Percentiles rank a stretch among this genome's conserved stretches.
phyloP scores from a whole-genome alignment of 1,140 invertebrate genomes.

The Drosophila willistoni region DNA sequence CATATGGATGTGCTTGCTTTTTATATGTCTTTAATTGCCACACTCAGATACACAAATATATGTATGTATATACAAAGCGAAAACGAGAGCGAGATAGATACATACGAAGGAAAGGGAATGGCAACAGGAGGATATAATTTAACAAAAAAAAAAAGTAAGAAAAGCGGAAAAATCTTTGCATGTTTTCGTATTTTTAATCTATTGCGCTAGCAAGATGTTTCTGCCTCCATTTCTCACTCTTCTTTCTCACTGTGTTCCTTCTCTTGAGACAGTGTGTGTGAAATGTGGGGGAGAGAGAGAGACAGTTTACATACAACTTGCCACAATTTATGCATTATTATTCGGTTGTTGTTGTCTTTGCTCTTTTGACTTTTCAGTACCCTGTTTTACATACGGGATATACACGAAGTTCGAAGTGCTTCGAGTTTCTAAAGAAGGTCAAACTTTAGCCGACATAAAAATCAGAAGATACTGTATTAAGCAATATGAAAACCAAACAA shows the following conservation, averaged over 20 bases:
- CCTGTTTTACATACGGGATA: not conserved
- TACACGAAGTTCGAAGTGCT: not conserved
- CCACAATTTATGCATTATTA: constrained; percentile 64
- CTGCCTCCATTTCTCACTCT: not conserved
- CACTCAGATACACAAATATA: not conserved
- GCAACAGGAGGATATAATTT: not conserved
- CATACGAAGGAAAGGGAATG: not conserved
- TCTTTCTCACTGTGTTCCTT: not conserved
- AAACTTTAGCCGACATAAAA: no score
- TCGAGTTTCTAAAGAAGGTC: no score
- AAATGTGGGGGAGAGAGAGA: not conserved
- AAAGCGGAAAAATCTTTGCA: constrained; percentile 48
- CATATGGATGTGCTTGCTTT: constrained; percentile 23
- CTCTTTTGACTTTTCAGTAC: constrained; percentile 19
- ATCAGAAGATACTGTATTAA: no score
- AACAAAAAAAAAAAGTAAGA: not conserved
- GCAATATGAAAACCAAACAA: no score
- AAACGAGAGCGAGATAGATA: constrained; percentile 13
- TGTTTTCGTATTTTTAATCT: constrained; percentile 40
- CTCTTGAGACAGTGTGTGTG: not conserved
- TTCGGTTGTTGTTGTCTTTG: constrained; percentile 33
- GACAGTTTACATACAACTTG: constrained; percentile 31
- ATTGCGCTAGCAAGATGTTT: not conserved
- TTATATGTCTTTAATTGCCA: constrained; percentile 52
- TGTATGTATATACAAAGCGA: constrained; percentile 41